A percentile compares a stretch with the other conserved stretches of the same genome.
Evolutionary conservation across 1,140 invertebrate species (phyloP).

Genomic region (Sesamia nonagrioides): DNA sequence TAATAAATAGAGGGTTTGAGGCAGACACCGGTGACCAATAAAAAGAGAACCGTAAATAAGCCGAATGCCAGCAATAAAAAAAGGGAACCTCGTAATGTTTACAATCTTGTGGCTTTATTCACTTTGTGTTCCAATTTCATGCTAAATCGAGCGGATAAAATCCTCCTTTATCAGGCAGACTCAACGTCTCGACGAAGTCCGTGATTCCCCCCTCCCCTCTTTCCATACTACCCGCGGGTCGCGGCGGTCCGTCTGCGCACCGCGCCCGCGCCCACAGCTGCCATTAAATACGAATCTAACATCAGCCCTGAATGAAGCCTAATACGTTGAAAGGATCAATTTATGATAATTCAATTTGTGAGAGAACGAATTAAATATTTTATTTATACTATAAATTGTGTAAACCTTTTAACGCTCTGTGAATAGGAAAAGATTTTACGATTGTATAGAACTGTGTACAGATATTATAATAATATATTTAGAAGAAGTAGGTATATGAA

Average conservation of each 20-base stretch:
- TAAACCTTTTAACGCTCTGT: conserved; percentile 54
- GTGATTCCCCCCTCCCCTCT: conserved; percentile 52
- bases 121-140: conserved; percentile 87
- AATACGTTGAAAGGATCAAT: conserved; percentile 72
- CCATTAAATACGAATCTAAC: conserved; percentile 82
- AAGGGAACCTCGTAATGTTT: conserved; percentile 86
- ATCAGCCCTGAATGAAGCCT: conserved; percentile 72
- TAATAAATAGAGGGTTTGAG: conserved; percentile 79
- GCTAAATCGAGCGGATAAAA: conserved; percentile 87
- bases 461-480: conserved; percentile 27
- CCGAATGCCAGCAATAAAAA: conserved; percentile 82
- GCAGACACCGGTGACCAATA: conserved; percentile 77
- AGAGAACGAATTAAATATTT: conserved; percentile 53
- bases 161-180: conserved; percentile 85
- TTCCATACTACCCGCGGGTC: conserved; percentile 40
- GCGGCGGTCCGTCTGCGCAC: conserved; percentile 46
- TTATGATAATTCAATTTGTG: conserved; percentile 73
- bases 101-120: conserved; percentile 87
- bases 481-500: not conserved
- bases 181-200: conserved; percentile 75
- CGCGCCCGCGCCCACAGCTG: conserved; percentile 45
- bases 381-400: conserved; percentile 58
- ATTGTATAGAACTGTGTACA: conserved; percentile 40
- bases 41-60: conserved; percentile 85
- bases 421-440: conserved; percentile 57